phyloP scores from a whole-genome alignment of 1,140 invertebrate genomes.

The Anadara kagoshimensis region DNA sequence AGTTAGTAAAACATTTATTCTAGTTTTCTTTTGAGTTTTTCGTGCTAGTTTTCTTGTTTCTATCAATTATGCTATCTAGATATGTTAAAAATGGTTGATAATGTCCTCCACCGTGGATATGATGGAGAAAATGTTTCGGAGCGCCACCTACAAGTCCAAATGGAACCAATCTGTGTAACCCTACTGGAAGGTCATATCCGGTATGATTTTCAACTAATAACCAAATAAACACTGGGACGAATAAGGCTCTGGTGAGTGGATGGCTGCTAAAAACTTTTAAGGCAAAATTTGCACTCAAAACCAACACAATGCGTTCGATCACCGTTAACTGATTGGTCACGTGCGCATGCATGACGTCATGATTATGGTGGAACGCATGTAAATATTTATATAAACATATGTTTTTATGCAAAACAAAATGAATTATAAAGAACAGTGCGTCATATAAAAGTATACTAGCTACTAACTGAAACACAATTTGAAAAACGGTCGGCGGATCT shows the following conservation, averaged over 20 bases:
- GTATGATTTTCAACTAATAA: conserved; percentile 64
- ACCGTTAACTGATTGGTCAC: conserved; percentile 65
- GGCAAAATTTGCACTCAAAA: conserved; percentile 63
- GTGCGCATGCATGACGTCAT: conserved; percentile 58
- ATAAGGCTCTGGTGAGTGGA: conserved; percentile 59
- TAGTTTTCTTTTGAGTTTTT: no score
- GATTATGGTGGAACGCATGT: conserved; percentile 61
- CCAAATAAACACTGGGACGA: conserved; percentile 61
- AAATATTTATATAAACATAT: conserved; percentile 57
- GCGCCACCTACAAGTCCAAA: conserved; percentile 57
- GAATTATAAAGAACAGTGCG: conserved; percentile 60
- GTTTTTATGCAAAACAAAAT: conserved; percentile 59
- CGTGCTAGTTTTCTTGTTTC: no score
- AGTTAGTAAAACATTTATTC: no score
- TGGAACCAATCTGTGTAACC: conserved; percentile 56
- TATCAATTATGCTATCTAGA: conserved; percentile 38
- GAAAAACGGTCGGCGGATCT: conserved; percentile 46
- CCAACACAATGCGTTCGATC: conserved; percentile 51
- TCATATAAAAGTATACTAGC: conserved; percentile 58
- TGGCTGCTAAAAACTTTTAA: conserved; percentile 63
- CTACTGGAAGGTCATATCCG: conserved; percentile 65
- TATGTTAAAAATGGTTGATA: conserved; percentile 69
- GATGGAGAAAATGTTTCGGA: conserved; percentile 59
- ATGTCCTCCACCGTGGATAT: conserved; percentile 53
- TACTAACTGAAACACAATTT: conserved; percentile 50